A percentile compares a stretch with the other conserved stretches of the same genome.
These are phyloP conservation scores for Aphodius granarius DNA, from an alignment of 2,888 invertebrate species.

Conservation along the genomic window DNA sequence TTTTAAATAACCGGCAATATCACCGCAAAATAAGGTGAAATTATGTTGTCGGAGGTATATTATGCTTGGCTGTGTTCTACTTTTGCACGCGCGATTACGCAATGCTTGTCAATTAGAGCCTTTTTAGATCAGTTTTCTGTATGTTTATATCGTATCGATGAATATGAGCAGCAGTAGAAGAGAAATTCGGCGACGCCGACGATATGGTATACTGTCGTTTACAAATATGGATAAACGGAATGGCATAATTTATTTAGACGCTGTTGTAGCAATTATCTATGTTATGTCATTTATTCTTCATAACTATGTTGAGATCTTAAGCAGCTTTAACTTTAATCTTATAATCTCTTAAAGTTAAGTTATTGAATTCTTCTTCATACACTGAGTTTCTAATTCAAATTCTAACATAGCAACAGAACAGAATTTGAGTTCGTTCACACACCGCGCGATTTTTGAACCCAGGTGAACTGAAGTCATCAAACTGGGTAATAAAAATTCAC, in stretches of 20 bases:
- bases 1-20: background rate
- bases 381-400: background rate
- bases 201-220: background rate
- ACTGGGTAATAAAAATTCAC: background rate
- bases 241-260: background rate
- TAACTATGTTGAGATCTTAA: background rate
- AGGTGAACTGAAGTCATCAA: background rate
- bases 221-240: background rate
- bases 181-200: background rate
- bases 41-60: background rate
- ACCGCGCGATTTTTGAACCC: background rate
- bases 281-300: background rate
- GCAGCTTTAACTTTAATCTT: background rate
- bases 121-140: background rate
- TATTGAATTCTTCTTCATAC: no score
- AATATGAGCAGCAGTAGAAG: background rate
- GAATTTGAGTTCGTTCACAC: background rate
- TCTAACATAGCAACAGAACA: background rate
- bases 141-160: background rate
- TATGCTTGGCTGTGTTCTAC: background rate
- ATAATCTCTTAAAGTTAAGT: no score
- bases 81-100: background rate
- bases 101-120: background rate
- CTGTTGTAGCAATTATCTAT: background rate
- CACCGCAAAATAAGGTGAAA: background rate